A percentile compares a stretch with the other conserved stretches of the same genome.
Evolutionary conservation across 2,113 vertebrate species (phyloP).

Genomic region (Sterrhoptilus dennistouni): DNA sequence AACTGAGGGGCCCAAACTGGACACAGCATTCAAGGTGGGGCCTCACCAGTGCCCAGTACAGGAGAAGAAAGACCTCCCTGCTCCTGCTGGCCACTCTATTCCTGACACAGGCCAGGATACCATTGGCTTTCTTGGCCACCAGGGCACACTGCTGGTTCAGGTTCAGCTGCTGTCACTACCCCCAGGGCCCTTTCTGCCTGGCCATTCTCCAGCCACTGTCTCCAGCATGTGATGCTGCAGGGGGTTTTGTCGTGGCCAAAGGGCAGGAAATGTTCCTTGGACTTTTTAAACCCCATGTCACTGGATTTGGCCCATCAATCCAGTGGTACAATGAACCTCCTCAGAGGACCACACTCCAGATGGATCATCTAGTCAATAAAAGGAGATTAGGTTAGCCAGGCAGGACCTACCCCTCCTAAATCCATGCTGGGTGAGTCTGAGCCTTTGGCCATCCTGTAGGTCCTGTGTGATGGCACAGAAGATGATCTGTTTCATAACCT

Average conservation of each 20-base stretch:
- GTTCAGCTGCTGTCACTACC: not conserved
- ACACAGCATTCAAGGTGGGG: not conserved
- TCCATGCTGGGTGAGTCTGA: not conserved
- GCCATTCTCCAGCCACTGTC: rapidly evolving
- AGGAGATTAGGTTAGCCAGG: not conserved
- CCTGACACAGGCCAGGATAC: not conserved
- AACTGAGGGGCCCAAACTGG: rapidly evolving
- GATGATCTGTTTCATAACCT: not conserved
- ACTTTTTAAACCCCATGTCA: too few relatives aligned
- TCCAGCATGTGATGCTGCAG: not conserved
- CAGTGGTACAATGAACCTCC: too few relatives aligned
- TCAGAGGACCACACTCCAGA: not conserved
- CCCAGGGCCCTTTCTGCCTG: rapidly evolving
- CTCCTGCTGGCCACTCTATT: not conserved
- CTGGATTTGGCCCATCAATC: not conserved
- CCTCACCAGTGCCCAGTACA: rapidly evolving
- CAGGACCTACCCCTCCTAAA: not conserved
- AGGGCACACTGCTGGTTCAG: not conserved
- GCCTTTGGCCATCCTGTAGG: not conserved
- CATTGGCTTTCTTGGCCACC: not conserved
- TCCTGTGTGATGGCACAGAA: too few relatives aligned
- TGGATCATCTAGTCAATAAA: not conserved
- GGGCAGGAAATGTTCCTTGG: not conserved
- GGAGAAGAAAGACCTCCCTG: too few relatives aligned
- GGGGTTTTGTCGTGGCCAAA: not conserved